phyloP scores from a whole-genome alignment of 2,113 vertebrate genomes.

The Pycnonotus jocosus region DNA sequence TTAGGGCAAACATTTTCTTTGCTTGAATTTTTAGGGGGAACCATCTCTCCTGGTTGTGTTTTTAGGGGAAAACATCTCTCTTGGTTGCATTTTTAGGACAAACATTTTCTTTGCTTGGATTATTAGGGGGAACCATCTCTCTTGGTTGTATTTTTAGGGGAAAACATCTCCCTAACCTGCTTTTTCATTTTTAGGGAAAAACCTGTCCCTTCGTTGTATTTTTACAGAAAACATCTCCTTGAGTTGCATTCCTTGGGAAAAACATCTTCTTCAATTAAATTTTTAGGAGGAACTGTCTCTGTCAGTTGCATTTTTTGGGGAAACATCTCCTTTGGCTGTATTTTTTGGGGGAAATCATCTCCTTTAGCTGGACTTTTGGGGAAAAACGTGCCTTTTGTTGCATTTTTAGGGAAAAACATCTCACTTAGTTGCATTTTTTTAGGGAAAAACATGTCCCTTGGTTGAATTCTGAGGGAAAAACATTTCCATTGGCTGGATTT shows the following conservation, averaged over 20 bases:
- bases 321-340: not conserved
- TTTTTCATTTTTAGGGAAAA: not conserved
- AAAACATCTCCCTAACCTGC: not conserved
- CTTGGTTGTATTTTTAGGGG: not conserved
- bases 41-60: not conserved
- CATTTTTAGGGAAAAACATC: not conserved
- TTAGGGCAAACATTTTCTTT: not conserved
- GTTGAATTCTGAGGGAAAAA: not conserved
- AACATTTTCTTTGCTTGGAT: no score
- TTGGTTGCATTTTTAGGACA: not conserved
- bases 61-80: not conserved
- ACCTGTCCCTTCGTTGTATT: accelerated
- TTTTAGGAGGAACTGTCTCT: not conserved
- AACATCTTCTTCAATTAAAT: not conserved
- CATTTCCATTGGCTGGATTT: not conserved
- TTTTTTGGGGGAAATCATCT: not conserved
- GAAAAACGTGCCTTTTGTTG: not conserved
- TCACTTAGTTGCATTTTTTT: not conserved
- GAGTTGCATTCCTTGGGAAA: not conserved
- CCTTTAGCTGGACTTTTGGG: not conserved
- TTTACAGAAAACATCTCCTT: not conserved
- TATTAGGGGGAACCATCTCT: not conserved
- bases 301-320: not conserved
- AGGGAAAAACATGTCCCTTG: not conserved
- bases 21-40: not conserved